These are phyloP conservation scores for Origma solitaria DNA, from an alignment of 2,113 vertebrate genomes.

Conservation along the genomic window DNA sequence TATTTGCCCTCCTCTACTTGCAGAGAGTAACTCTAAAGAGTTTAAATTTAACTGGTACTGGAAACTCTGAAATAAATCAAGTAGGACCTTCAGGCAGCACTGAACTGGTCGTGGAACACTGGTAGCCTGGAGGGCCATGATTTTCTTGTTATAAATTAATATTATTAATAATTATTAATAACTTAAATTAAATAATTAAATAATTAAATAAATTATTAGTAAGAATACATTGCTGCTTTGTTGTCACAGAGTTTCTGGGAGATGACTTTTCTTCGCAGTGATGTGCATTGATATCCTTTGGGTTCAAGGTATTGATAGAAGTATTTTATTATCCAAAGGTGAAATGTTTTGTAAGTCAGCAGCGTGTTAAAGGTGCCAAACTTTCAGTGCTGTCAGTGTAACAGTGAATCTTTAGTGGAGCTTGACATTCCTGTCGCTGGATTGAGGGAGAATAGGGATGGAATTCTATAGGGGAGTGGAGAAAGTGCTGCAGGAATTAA, in stretches of 20 bases:
- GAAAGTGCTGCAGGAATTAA: background rate
- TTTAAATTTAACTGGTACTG: background rate
- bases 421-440: background rate
- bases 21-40: background rate
- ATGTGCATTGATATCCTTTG: background rate
- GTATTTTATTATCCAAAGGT: constrained; percentile 25
- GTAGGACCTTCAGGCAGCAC: background rate
- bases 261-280: background rate
- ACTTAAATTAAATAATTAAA: no score
- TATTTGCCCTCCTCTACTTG: background rate
- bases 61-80: background rate
- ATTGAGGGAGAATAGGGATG: background rate
- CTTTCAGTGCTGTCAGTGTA: background rate
- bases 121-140: background rate
- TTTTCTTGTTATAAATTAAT: background rate
- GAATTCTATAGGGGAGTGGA: background rate
- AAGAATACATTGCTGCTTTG: background rate
- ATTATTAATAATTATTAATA: no score
- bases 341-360: background rate
- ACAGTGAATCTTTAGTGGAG: background rate
- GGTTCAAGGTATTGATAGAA: background rate
- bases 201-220: no score
- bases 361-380: background rate
- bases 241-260: background rate
- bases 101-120: background rate